phyloP scores from a whole-genome alignment of 2,113 vertebrate genomes.

The Anseranas semipalmata region DNA sequence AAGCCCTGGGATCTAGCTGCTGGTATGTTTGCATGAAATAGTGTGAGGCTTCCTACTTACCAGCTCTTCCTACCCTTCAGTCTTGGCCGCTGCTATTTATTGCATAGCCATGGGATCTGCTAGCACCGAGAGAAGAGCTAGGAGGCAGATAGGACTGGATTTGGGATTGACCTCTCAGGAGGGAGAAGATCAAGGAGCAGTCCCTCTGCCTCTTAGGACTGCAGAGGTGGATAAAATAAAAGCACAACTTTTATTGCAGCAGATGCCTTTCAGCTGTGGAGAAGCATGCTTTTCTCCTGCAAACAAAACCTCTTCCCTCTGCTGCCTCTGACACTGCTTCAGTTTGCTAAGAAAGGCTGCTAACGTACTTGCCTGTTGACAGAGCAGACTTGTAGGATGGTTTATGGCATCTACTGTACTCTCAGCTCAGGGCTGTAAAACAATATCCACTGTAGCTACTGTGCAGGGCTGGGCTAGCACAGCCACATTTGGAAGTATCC shows the following conservation, averaged over 20 bases:
- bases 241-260: not conserved
- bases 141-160: not conserved
- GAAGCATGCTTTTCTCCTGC: not conserved
- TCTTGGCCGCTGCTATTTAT: not conserved
- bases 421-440: slow-evolving; percentile 34
- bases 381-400: not conserved
- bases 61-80: not conserved
- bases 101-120: not conserved
- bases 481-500: slow-evolving; percentile 29
- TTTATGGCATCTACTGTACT: slow-evolving; percentile 41
- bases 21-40: fast-evolving
- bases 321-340: not conserved
- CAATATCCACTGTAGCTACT: slow-evolving; percentile 44
- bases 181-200: not conserved
- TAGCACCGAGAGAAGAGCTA: not conserved
- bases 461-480: slow-evolving; percentile 19
- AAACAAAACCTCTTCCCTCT: not conserved
- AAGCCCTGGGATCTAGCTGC: not conserved
- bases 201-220: not conserved
- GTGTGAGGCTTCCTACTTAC: not conserved
- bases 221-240: not conserved
- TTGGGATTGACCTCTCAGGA: not conserved
- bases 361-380: not conserved
- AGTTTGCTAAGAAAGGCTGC: slow-evolving; percentile 3
- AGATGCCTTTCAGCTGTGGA: not conserved